Evolutionary conservation across 2,888 invertebrate species (phyloP).

Genomic region (Hydrotaea diabolus): DNA sequence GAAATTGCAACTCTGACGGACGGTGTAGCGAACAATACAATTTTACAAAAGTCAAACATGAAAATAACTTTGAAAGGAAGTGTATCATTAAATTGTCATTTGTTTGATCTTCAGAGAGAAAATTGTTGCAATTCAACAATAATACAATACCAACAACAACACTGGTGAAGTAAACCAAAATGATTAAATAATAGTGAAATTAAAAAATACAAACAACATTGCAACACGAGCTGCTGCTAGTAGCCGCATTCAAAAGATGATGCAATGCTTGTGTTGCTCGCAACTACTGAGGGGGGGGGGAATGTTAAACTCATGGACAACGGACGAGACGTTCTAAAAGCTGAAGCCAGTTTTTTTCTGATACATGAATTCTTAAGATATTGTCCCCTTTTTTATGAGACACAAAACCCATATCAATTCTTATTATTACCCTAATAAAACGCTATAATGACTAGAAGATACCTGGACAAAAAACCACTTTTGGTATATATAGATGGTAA

Average conservation of each 20-base stretch:
- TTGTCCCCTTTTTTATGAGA: slow-evolving; percentile 1
- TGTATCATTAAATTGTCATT: slow-evolving; percentile 63
- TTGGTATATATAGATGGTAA: not conserved
- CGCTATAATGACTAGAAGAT: not conserved
- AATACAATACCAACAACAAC: too few relatives aligned
- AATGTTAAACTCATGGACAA: not conserved
- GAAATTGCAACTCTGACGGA: slow-evolving; percentile 38
- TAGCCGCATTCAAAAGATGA: too few relatives aligned
- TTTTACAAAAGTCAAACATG: not conserved
- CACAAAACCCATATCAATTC: slow-evolving; percentile 50
- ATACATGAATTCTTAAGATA: not conserved
- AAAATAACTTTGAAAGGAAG: slow-evolving; percentile 47
- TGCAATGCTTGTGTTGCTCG: not conserved
- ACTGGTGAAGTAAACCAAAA: not conserved
- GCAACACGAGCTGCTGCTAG: slow-evolving; percentile 20
- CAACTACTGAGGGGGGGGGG: not conserved
- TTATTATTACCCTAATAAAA: slow-evolving; percentile 59
- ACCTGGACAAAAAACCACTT: not conserved
- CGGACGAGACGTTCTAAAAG: not conserved
- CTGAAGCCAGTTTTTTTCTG: not conserved
- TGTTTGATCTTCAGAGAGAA: slow-evolving; percentile 56
- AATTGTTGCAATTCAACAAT: slow-evolving; percentile 45
- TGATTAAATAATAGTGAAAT: slow-evolving; percentile 53
- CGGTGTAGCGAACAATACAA: not conserved
- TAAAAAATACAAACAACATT: slow-evolving; percentile 22